Evolutionary conservation across 2,888 invertebrate genomes (phyloP).

Genomic region (Gerosis bhagava): DNA sequence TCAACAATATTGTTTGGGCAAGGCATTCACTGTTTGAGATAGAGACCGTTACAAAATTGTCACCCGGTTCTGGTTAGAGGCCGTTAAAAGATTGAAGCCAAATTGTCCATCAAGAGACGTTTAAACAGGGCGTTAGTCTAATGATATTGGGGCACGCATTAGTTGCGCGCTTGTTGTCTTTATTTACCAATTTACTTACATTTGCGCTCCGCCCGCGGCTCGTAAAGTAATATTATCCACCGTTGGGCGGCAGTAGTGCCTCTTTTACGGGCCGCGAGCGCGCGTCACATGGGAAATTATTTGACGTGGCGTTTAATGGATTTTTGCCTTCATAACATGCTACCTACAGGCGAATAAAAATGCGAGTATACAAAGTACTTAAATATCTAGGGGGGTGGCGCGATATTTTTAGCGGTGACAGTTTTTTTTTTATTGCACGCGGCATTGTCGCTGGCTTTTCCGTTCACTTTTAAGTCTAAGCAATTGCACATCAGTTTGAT

Average conservation of each 20-base stretch:
- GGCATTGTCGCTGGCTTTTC: too few relatives aligned
- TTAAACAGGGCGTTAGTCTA: neutral
- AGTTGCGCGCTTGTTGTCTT: constrained; percentile 64
- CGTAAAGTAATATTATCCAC: constrained; percentile 81
- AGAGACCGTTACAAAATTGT: too few relatives aligned
- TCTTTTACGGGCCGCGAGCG: constrained; percentile 80
- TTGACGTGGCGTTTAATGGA: constrained; percentile 82
- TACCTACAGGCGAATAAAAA: constrained; percentile 75
- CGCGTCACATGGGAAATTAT: constrained; percentile 74
- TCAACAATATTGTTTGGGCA: too few relatives aligned
- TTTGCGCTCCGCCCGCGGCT: constrained; percentile 71
- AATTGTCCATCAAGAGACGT: too few relatives aligned
- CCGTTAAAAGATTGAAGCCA: too few relatives aligned
- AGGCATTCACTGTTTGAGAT: too few relatives aligned
- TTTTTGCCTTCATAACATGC: constrained; percentile 81
- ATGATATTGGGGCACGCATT: constrained; percentile 37
- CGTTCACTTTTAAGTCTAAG: too few relatives aligned
- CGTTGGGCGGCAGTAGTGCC: constrained; percentile 74
- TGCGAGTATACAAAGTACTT: constrained; percentile 48
- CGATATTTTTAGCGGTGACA: constrained; percentile 6
- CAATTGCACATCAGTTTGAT: too few relatives aligned
- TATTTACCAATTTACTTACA: constrained; percentile 80
- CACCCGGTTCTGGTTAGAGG: too few relatives aligned
- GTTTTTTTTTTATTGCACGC: too few relatives aligned
- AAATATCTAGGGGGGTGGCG: constrained; percentile 30